Evolutionary conservation across 2,888 invertebrate species (phyloP).

Genomic region (Brachycybe producta): DNA sequence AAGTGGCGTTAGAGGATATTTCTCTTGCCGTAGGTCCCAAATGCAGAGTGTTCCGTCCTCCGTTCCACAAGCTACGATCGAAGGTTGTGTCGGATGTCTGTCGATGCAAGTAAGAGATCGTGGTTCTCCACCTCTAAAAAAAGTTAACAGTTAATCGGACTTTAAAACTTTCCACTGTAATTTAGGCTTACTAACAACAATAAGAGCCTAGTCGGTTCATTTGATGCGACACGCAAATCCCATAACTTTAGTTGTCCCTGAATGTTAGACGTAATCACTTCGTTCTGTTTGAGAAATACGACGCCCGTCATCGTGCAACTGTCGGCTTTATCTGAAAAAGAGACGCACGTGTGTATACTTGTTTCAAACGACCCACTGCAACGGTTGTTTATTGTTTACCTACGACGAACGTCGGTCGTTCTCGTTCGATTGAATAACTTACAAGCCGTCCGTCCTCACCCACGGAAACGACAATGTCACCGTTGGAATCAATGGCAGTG

Average conservation of each 20-base stretch:
- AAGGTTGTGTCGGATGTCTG: slow-evolving; percentile 75
- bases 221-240: slow-evolving; percentile 54
- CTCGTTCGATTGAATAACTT: too few species aligned
- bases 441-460: slow-evolving; percentile 70
- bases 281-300: slow-evolving; percentile 56
- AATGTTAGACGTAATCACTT: slow-evolving; percentile 72
- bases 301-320: slow-evolving; percentile 67
- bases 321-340: slow-evolving; percentile 46
- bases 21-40: slow-evolving; percentile 77
- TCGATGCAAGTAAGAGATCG: slow-evolving; percentile 46
- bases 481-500: slow-evolving; percentile 59
- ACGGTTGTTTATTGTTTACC: slow-evolving; percentile 39
- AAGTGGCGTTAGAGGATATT: slow-evolving; percentile 65
- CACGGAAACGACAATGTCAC: slow-evolving; percentile 62
- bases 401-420: too few species aligned
- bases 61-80: slow-evolving; percentile 69
- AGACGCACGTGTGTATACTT: background rate
- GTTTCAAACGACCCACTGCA: slow-evolving; percentile 41
- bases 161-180: background rate
- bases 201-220: slow-evolving; percentile 54
- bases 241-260: slow-evolving; percentile 80
- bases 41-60: slow-evolving; percentile 75
- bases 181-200: slow-evolving; percentile 50
- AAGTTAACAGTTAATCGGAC: background rate
- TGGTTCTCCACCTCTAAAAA: slow-evolving; percentile 9